Conservation (phyloP, 2,888 invertebrate species). For the Cephalotes varians region DNA sequence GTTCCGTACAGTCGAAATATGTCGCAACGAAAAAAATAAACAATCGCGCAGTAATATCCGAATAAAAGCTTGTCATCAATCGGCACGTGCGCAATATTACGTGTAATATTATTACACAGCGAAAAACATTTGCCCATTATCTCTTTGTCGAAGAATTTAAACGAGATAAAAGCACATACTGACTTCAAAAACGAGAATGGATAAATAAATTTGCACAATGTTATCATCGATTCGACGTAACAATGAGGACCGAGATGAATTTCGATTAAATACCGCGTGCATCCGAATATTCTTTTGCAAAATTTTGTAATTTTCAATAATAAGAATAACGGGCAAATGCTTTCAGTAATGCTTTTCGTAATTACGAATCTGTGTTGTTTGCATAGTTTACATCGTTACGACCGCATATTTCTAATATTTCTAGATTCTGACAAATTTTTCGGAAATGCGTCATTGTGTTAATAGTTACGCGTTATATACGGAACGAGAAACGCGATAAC, state of each 20-base stretch:
- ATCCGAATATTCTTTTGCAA: not conserved
- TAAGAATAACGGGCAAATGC: too few relatives aligned
- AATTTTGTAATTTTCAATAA: not conserved
- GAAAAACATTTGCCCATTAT: conserved; percentile 13
- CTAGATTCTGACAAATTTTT: not conserved
- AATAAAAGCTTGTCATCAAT: not conserved
- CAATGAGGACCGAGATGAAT: not conserved
- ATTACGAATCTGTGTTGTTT: not conserved
- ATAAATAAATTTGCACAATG: conserved; percentile 12
- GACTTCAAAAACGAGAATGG: not conserved
- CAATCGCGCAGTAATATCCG: not conserved
- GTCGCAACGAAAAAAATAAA: not conserved
- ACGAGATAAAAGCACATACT: conserved; percentile 6
- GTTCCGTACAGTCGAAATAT: not conserved
- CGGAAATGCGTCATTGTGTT: not conserved
- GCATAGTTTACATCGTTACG: not conserved
- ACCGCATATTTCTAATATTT: not conserved
- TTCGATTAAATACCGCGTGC: not conserved
- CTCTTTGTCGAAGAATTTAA: not conserved
- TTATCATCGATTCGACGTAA: not conserved
- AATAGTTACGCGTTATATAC: too few relatives aligned
- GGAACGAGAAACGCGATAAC: not conserved
- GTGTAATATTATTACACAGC: not conserved
- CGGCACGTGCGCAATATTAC: not conserved
- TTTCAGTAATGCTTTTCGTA: not conserved